phyloP scores from a whole-genome alignment of 2,797 vertebrate species.

The Peromyscus melanophrys region DNA sequence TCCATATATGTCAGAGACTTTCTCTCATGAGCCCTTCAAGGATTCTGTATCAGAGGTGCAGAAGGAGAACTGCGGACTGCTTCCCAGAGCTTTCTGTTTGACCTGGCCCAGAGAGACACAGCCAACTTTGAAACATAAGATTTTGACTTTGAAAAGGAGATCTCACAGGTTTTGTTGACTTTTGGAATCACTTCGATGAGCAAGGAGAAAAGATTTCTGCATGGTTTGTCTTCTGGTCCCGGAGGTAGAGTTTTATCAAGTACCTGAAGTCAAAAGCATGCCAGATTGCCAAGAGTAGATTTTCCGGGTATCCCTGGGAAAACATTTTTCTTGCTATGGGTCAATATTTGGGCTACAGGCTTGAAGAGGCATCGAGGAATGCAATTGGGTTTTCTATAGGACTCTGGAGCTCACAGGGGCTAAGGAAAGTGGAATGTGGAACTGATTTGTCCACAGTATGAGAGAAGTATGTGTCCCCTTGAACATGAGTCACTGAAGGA shows the following conservation, averaged over 20 bases:
- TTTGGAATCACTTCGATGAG: neutral
- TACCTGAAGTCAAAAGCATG: no score
- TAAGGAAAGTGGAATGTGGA: neutral
- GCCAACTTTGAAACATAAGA: constrained; percentile 88
- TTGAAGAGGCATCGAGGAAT: neutral
- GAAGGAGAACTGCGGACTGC: constrained; percentile 88
- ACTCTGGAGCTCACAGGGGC: neutral
- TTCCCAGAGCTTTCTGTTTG: constrained; percentile 95
- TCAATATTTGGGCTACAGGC: neutral
- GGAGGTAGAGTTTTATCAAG: neutral
- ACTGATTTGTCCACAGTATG: neutral
- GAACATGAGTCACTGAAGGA: neutral
- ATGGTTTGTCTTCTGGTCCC: neutral
- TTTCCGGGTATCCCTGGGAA: neutral
- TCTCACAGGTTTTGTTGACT: constrained; percentile 31
- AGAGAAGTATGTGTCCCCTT: neutral
- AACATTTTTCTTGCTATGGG: neutral
- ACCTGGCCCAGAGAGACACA: constrained; percentile 94
- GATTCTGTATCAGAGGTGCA: constrained; percentile 92
- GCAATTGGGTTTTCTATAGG: neutral
- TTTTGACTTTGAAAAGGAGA: constrained; percentile 82
- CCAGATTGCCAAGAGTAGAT: no score
- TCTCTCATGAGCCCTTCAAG: constrained; percentile 91
- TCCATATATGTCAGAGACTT: constrained; percentile 91
- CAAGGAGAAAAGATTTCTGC: neutral